Conservation (phyloP, 2,113 vertebrate genomes). For the Strix aluco region DNA sequence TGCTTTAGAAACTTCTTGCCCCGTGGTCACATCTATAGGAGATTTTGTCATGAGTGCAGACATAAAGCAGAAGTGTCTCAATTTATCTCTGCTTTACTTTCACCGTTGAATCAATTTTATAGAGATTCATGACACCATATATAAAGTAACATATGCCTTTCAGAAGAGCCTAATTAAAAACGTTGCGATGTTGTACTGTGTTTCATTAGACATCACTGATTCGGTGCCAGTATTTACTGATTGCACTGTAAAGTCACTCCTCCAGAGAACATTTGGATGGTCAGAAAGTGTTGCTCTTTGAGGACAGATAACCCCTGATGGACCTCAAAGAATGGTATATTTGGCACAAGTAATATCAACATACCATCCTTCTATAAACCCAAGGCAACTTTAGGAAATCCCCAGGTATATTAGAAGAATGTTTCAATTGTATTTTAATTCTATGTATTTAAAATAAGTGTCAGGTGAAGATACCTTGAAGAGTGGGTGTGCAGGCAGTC, state of each 20-base stretch:
- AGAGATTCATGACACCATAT: not conserved
- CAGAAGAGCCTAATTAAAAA: not conserved
- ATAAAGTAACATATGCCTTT: not conserved
- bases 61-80: too few relatives aligned
- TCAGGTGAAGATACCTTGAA: not conserved
- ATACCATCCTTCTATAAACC: fast-evolving
- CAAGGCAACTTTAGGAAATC: not conserved
- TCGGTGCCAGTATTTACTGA: not conserved
- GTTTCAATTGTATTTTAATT: not conserved
- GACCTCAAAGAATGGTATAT: not conserved
- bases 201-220: not conserved
- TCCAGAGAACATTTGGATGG: not conserved
- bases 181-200: too few relatives aligned
- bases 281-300: not conserved
- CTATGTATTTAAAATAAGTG: not conserved
- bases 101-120: not conserved
- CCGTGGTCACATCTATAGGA: fast-evolving
- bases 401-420: not conserved
- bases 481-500: not conserved
- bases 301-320: not conserved
- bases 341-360: not conserved
- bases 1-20: not conserved
- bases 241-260: not conserved
- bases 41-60: not conserved
- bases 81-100: not conserved